Evolutionary conservation across 2,113 vertebrate species (phyloP).

Genomic region (Halcyon malimbica): DNA sequence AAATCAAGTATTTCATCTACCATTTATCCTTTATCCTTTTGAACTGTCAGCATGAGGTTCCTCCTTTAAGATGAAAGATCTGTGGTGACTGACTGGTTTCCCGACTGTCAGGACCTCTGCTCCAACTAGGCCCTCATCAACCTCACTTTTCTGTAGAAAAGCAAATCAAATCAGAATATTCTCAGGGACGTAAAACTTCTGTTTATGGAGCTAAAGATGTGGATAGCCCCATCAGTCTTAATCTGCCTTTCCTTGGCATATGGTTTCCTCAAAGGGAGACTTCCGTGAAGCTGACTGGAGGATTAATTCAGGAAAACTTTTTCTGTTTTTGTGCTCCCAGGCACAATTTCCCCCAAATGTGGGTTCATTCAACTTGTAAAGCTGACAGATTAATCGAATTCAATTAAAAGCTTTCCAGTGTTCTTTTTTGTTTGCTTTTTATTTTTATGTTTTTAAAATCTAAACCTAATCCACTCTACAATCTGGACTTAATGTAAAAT

Average conservation of each 20-base stretch:
- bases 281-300: not conserved
- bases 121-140: not conserved
- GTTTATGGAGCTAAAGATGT: not conserved
- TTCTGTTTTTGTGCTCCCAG: not conserved
- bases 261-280: not conserved
- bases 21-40: not conserved
- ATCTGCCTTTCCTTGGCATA: not conserved
- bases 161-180: not conserved
- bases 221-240: not conserved
- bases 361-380: not conserved
- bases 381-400: not conserved
- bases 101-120: not conserved
- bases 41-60: not conserved
- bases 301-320: not conserved
- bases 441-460: slow-evolving; percentile 1
- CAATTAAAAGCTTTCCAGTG: not conserved
- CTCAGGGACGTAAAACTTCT: not conserved
- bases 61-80: not conserved
- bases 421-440: slow-evolving; percentile 1
- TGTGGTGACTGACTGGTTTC: not conserved
- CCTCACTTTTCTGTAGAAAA: not conserved
- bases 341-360: slow-evolving; percentile 23
- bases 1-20: not conserved
- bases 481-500: slow-evolving; percentile 51
- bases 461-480: not conserved